Conservation (phyloP, 2,797 vertebrate species). For the Numenius phaeopus region DNA sequence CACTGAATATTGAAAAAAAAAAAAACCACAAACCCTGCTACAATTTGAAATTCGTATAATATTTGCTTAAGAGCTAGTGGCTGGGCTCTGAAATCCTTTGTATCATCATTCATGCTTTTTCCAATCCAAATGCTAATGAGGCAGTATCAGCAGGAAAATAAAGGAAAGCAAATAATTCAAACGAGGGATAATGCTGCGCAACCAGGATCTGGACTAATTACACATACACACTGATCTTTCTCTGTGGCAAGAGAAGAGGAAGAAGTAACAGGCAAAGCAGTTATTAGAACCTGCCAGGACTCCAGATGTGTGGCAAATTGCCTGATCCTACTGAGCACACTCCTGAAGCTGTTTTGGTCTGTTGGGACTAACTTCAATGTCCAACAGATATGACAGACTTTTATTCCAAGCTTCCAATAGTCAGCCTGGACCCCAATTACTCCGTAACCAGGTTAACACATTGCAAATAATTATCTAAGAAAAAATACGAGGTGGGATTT, state of each 20-base stretch:
- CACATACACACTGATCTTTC: not conserved
- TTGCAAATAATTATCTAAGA: not conserved
- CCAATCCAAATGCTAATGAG: not conserved
- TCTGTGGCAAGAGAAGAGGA: not conserved
- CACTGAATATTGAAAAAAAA: not conserved
- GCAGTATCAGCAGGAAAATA: not conserved
- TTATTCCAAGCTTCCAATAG: not conserved
- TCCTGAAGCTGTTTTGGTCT: not conserved
- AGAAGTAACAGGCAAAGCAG: not conserved
- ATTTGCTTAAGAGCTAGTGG: not conserved
- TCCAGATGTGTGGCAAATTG: not conserved
- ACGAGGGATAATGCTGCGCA: accelerated
- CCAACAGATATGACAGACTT: not conserved
- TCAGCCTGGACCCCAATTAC: not conserved
- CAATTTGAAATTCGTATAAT: not conserved
- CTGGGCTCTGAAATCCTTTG: not conserved
- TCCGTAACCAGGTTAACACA: not conserved
- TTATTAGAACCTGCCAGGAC: not conserved
- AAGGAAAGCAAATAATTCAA: not conserved
- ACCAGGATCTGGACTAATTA: not conserved
- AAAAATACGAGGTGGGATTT: not conserved
- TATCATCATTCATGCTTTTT: not conserved
- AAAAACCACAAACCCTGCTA: not conserved
- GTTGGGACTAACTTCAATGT: not conserved
- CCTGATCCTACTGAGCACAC: not conserved